Evolutionary conservation across 2,113 vertebrate genomes (phyloP), one percentile per base, ranked within the genome.

Genomic region (Rhinolophus sinicus): DNA sequence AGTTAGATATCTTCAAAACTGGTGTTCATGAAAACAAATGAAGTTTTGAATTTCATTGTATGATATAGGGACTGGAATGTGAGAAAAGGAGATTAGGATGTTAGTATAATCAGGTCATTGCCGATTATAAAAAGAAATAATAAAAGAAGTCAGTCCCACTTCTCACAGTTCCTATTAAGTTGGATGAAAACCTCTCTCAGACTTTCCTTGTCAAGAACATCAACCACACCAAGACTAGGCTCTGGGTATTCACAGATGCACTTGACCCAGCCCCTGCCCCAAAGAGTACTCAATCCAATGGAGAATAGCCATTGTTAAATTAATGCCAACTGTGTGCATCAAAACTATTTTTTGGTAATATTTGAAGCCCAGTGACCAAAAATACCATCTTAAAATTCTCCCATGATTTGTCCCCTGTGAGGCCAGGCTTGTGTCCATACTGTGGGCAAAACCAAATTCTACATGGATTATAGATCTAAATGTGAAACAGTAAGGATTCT

Each of bases 11-110:
- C 52, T 28, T 64, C 35, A 85, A 84, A 96, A 82, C 33, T 28
- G 15, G 35, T 65, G 33, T 84, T 92, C 14, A 47, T 56, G 62
- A 87, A 94, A 90, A 73, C 38, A n/a, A 11, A 30, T 21, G 40
- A 60, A 60, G 12, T 81, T 40, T 78, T 73, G n/a, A 14, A 56
- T 92, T 77, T 88, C 26, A 88, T 12, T 88, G 15, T 30, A 81
- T 75, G 35, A 76, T 75, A 40, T 7, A 81, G 44, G 26, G 38
- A 89, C 77, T 89, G 22, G 56, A 47, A 82, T 96, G 40, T 73
- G 92, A 73, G 85, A 90, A 95, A 75, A 94, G 52, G 76, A 88
- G n/a, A 76, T 92, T 69, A 58, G 50, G 19, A 11, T 95, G n/a
- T 82, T 86, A 58, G 30, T 21, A 28, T 69, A 69, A 78, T 83